Percentiles rank a stretch among this genome's conserved stretches.
These are phyloP conservation scores for Heliopora coerulea DNA, from an alignment of 92 coral and sea anemone genomes.

Conservation along the genomic window DNA sequence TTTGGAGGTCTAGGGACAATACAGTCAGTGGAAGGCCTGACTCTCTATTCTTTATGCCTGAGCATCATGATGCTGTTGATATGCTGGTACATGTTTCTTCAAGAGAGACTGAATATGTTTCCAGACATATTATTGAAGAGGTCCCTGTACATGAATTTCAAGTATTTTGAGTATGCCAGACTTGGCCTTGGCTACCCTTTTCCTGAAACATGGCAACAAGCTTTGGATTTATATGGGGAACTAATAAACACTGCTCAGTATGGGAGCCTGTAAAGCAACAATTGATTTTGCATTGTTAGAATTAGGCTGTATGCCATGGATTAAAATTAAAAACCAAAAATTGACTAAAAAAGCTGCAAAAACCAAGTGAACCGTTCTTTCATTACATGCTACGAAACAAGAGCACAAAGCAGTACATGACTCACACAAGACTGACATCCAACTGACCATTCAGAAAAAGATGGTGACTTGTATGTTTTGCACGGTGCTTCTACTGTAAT, in stretches of 20 bases:
- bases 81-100: slow-evolving; percentile 45
- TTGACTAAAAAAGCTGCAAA: too few relatives aligned
- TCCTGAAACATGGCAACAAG: slow-evolving; percentile 21
- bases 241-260: background rate
- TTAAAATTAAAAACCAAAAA: too few relatives aligned
- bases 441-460: too few relatives aligned
- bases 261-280: background rate
- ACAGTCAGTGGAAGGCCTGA: slow-evolving; percentile 69
- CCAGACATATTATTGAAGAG: slow-evolving; percentile 46
- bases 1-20: slow-evolving; percentile 55
- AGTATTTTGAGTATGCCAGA: slow-evolving; percentile 66
- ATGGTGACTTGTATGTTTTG: too few relatives aligned
- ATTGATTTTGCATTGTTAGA: too few relatives aligned
- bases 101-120: slow-evolving; percentile 43
- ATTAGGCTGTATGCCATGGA: too few relatives aligned
- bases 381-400: too few relatives aligned
- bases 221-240: slow-evolving; percentile 1
- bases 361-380: too few relatives aligned
- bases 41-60: slow-evolving; percentile 60
- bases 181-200: background rate
- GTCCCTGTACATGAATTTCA: slow-evolving; percentile 13
- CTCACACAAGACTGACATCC: too few relatives aligned
- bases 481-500: too few relatives aligned
- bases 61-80: slow-evolving; percentile 52
- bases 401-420: too few relatives aligned